Evolutionary conservation across 1,140 invertebrate genomes (phyloP), one percentile per base, ranked within the genome.

Genomic region (Neodiprion pinetum): DNA sequence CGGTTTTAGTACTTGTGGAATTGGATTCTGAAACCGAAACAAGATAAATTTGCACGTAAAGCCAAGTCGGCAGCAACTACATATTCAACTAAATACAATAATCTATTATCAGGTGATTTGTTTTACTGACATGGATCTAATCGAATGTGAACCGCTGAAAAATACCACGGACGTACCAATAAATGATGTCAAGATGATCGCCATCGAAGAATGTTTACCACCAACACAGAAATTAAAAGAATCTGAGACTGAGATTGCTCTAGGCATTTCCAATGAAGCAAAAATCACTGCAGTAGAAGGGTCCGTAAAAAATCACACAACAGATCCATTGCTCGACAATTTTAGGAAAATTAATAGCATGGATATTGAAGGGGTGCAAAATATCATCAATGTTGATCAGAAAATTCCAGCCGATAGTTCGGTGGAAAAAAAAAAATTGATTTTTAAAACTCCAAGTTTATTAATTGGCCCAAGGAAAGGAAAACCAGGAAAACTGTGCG

Each of bases 371-470:
- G 11, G 11, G 7, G 53, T 14, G 3, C 11, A 61, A 61, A 61
- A 61, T 61, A 17, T 61, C 53, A 12, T 61, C 9, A 17, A 61
- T 14, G n/a, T 61, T 5, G 28, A 40, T 40, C 28, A 40, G 28
- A 40, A 40, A 40, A 40, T 40, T 40, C 5, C 28, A 40, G 28
- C 28, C 28, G 5, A 5, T 61, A 61, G 9, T 17, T 61, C 53
- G n/a, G 53, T 14, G n/a, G n/a, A 61, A 0, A 12, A 61, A 61
- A 61, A 61, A 61, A 17, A 5, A 61, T 9, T 61, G 53, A 61
- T 7, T 61, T 83, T 83, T 72, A 83, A 83, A 70, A 80, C 78
- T 67, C 81, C 81, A 8, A 23, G 48, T 23, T 70, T 78, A 67
- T 68, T 81, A 48, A 77, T 80, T 70, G 79, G 78, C 9, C 78